Conservation (phyloP, 1,140 invertebrate species). For the Macrotrachela quadricornifera region DNA sequence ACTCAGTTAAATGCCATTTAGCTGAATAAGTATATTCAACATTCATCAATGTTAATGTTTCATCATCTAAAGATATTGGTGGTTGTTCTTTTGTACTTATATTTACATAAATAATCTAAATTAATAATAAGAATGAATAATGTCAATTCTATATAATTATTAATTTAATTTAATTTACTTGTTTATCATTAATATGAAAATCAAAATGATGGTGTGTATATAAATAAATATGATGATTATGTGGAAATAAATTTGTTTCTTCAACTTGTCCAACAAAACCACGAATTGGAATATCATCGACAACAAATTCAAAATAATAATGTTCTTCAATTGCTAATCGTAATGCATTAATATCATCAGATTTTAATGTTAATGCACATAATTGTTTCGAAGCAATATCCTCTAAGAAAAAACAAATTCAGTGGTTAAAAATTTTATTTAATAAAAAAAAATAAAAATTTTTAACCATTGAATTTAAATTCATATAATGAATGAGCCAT, state of each 20-base stretch:
- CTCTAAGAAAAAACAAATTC: conserved; percentile 11
- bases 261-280: conserved; percentile 36
- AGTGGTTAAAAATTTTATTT: no score
- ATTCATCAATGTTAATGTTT: conserved; percentile 12
- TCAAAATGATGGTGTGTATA: conserved; percentile 35
- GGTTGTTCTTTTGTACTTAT: conserved; percentile 29
- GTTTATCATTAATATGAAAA: conserved; percentile 32
- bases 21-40: conserved; percentile 32
- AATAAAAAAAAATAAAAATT: conserved; percentile 14
- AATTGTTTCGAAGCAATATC: conserved; percentile 24
- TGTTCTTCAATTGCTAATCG: conserved; percentile 35
- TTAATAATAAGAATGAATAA: not conserved
- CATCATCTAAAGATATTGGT: conserved; percentile 26
- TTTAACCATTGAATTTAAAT: conserved; percentile 29
- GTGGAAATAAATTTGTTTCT: conserved; percentile 33
- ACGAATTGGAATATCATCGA: conserved; percentile 34
- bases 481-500: conserved; percentile 35
- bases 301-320: conserved; percentile 38
- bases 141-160: not conserved
- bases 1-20: conserved; percentile 31
- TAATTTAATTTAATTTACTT: conserved; percentile 18
- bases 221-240: conserved; percentile 33
- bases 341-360: conserved; percentile 27
- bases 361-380: conserved; percentile 26
- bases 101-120: conserved; percentile 34